Conservation (phyloP, 2,888 invertebrate species). For the Prosopocoilus inquinatus region DNA sequence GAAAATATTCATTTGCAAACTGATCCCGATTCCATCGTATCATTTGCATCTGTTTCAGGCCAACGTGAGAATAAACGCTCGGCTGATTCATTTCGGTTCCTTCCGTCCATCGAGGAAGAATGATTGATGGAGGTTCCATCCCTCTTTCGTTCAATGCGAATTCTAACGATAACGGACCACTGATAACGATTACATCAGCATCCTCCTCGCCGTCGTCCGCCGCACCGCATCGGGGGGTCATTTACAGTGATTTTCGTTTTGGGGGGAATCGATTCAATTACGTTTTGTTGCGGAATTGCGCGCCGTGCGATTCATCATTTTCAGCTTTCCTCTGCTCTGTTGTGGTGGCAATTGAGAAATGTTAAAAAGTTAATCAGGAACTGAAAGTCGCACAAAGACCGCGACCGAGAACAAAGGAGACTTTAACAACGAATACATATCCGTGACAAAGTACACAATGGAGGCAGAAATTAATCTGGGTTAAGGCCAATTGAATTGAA, state of each 20-base stretch:
- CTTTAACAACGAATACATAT: background rate
- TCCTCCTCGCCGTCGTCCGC: constrained; percentile 1
- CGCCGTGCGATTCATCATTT: background rate
- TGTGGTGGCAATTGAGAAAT: no score
- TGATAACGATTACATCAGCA: constrained; percentile 24
- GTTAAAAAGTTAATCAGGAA: no score
- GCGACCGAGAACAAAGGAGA: no score
- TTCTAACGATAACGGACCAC: constrained; percentile 21
- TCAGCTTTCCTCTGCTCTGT: no score
- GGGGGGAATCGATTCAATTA: background rate
- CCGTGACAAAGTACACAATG: background rate
- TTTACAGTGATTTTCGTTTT: constrained; percentile 2
- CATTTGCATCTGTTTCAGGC: no score
- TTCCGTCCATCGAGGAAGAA: constrained; percentile 9
- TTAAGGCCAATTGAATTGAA: constrained; percentile 3
- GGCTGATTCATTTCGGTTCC: background rate
- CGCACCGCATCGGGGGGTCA: background rate
- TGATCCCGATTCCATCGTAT: no score
- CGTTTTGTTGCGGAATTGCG: background rate
- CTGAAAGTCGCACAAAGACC: no score
- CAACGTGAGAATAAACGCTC: background rate
- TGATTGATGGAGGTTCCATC: constrained; percentile 25
- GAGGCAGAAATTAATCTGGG: background rate
- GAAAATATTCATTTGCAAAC: no score
- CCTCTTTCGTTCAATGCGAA: constrained; percentile 19